Evolutionary conservation across 2,888 invertebrate genomes (phyloP).

Genomic region (Plutella xylostella): DNA sequence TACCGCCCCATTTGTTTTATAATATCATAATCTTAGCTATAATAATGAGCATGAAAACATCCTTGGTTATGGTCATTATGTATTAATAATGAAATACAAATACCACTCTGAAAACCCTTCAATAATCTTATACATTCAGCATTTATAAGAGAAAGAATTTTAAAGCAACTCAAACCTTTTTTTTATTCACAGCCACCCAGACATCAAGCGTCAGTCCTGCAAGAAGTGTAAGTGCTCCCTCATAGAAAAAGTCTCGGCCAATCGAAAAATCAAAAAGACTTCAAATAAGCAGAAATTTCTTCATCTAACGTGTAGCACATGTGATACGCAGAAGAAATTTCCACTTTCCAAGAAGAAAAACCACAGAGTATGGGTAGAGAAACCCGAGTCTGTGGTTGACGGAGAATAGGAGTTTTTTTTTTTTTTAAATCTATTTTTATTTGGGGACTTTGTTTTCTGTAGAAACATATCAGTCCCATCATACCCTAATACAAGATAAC

Average conservation of each 20-base stretch:
- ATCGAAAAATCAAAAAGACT: constrained; percentile 54
- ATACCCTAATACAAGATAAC: neutral
- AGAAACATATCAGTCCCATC: neutral
- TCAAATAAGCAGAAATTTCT: constrained; percentile 46
- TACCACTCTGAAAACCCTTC: neutral
- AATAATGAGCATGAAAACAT: neutral
- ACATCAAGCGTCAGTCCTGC: constrained; percentile 70
- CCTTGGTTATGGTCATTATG: neutral
- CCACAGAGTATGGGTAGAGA: constrained; percentile 65
- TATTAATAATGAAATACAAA: neutral
- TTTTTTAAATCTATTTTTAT: neutral
- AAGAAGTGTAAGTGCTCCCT: constrained; percentile 68
- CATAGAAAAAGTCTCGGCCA: constrained; percentile 60
- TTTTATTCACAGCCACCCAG: constrained; percentile 60
- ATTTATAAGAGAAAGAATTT: too few relatives aligned
- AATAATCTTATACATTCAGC: neutral
- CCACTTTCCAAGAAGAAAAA: constrained; percentile 36
- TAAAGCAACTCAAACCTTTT: neutral
- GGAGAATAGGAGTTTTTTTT: constrained; percentile 24
- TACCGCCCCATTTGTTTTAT: too few relatives aligned
- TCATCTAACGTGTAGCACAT: constrained; percentile 57
- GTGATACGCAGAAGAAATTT: constrained; percentile 31
- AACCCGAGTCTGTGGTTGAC: constrained; percentile 60
- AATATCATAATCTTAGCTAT: too few relatives aligned
- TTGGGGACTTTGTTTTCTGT: neutral